Evolutionary conservation across 2,113 vertebrate species (phyloP).

Genomic region (Thamnaconus septentrionalis): DNA sequence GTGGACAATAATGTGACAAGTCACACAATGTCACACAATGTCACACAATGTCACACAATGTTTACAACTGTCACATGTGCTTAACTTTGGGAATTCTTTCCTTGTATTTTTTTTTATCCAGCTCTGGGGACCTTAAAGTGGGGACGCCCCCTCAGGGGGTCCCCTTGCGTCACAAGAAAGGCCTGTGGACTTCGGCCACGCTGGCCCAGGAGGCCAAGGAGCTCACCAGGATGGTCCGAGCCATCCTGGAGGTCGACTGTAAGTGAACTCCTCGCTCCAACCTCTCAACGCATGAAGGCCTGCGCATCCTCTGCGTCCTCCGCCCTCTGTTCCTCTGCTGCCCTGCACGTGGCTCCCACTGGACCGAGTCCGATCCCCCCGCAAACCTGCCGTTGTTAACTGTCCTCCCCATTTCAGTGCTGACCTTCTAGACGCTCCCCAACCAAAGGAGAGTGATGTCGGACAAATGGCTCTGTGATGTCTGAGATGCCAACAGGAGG

Average conservation of each 20-base stretch:
- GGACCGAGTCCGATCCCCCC: constrained; percentile 16
- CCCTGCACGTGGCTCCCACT: constrained; percentile 35
- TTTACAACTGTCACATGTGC: too few relatives aligned
- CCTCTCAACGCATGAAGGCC: constrained; percentile 10
- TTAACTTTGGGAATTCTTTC: too few relatives aligned
- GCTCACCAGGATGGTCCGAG: constrained; percentile 80
- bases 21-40: too few relatives aligned
- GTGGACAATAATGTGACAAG: too few relatives aligned
- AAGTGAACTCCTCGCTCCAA: constrained; percentile 69
- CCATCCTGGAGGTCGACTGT: constrained; percentile 87
- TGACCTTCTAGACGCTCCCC: constrained; percentile 59
- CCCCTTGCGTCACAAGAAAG: constrained; percentile 68
- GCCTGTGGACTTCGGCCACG: constrained; percentile 65
- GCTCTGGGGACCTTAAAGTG: constrained; percentile 69
- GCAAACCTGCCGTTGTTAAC: constrained; percentile 20
- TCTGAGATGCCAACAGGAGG: constrained; percentile 12
- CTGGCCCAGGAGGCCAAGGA: constrained; percentile 86
- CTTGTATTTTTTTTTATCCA: constrained; percentile 25
- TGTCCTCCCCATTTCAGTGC: constrained; percentile 59
- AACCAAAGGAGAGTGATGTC: too few relatives aligned
- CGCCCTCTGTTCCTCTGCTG: constrained; percentile 18
- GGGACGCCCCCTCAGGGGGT: constrained; percentile 28
- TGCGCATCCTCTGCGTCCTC: constrained; percentile 30
- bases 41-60: too few relatives aligned
- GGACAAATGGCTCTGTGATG: background rate